Conservation (phyloP, 1,140 invertebrate genomes). For the Nixonia krombeini region DNA sequence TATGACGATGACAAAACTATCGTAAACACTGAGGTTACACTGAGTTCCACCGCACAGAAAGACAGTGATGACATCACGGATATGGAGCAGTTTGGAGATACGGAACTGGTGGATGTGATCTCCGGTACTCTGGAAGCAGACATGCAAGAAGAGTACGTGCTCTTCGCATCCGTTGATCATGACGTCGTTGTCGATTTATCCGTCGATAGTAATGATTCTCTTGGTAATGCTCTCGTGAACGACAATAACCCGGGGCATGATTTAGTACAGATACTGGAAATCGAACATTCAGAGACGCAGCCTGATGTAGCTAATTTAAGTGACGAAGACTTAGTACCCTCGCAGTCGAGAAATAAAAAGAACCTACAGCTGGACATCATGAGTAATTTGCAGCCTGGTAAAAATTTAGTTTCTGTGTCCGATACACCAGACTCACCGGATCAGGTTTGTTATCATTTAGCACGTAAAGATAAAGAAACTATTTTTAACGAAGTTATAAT, state of each 20-base stretch:
- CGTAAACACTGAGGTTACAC: constrained; percentile 74
- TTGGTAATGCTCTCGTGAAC: constrained; percentile 67
- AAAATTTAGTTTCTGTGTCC: constrained; percentile 61
- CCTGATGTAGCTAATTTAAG: constrained; percentile 40
- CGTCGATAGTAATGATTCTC: constrained; percentile 75
- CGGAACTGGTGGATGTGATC: constrained; percentile 72
- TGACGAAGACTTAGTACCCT: constrained; percentile 45
- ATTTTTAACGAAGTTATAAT: too few relatives aligned
- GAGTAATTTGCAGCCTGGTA: constrained; percentile 52
- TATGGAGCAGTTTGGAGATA: constrained; percentile 74
- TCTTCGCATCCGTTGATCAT: constrained; percentile 76
- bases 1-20: constrained; percentile 76
- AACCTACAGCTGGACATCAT: constrained; percentile 61
- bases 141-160: constrained; percentile 75
- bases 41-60: constrained; percentile 74
- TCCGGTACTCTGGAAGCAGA: constrained; percentile 74
- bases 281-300: constrained; percentile 60
- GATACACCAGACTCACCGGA: constrained; percentile 74
- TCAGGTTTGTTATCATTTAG: too few relatives aligned
- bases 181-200: constrained; percentile 75
- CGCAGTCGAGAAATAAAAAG: constrained; percentile 56
- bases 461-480: too few relatives aligned
- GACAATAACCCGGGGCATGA: constrained; percentile 63
- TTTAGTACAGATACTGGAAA: constrained; percentile 67
- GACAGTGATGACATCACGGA: constrained; percentile 75